Base-by-base conservation (phyloP, 2,797 vertebrate species). In the Nasua narica region DNA sequence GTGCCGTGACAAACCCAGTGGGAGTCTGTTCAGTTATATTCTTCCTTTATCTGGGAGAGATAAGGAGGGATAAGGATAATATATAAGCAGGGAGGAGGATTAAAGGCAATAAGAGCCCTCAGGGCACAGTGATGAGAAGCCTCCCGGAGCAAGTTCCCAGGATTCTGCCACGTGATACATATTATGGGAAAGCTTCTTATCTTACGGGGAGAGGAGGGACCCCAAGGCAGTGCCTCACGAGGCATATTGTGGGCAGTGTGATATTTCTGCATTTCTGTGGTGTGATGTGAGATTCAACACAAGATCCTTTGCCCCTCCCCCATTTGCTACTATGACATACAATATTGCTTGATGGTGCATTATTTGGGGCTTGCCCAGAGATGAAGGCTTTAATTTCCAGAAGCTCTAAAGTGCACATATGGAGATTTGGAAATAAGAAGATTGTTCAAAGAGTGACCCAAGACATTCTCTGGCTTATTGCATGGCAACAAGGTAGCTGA, bases 1-100 rank as follows among this genome's bases (percentile, higher is more conserved):
- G 87, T 60, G 84, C 15, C 4, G 52, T 84, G 94, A 56, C 91
- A 96, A 86, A 89, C 9, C 43, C 69, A 27, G 16, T 32, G 65
- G 83, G 81, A 56, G 48, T 7, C 58, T 52, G 46, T 72, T 95
- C 76, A 65, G 37, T 79, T 87, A 58, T 79, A 65, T 1, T 84
- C 15, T 93, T 52, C 29, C 78, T 91, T 79, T 81, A 65, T 79
- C 60, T 46, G 46, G 13, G 43, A 37, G 27, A 35, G 37, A 86
- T 37, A 90, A 72, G 52, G 65, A 23, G 19, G 14, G 16, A 86
- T 89, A 43, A 83, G 62, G 62, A 83, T 70, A 81, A 77, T 15
- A 67, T 1, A 27, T 2, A 74, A n/a, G 32, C 19, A n/a, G 13
- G 2, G 18, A 89, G 29, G 69, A 21, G 50, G 5, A 16, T 23